These are phyloP conservation scores for Cephonodes hylas DNA, from an alignment of 2,888 invertebrate species.

Conservation along the genomic window DNA sequence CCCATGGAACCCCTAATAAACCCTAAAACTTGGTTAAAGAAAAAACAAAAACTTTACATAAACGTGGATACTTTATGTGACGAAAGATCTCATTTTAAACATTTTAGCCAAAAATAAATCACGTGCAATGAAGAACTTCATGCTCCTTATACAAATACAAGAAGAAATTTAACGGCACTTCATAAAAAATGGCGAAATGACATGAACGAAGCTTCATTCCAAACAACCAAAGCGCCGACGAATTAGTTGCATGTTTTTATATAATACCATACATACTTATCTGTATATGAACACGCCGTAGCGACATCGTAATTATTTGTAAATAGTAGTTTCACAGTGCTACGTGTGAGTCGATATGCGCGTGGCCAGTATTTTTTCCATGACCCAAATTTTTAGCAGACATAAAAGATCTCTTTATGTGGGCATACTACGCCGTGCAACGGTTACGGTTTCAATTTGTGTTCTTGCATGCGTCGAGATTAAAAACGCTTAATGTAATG, in stretches of 20 bases:
- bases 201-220: constrained; percentile 9
- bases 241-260: constrained; percentile 18
- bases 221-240: constrained; percentile 13
- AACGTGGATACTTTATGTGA: background rate
- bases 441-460: background rate
- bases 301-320: constrained; percentile 18
- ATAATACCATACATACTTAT: background rate
- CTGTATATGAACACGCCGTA: background rate
- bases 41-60: no score
- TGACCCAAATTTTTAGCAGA: constrained; percentile 5
- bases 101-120: background rate
- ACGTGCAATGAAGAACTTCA: background rate
- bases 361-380: constrained; percentile 4
- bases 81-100: background rate
- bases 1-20: no score
- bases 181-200: constrained; percentile 4
- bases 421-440: background rate
- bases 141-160: background rate
- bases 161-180: constrained; percentile 7
- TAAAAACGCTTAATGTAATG: background rate
- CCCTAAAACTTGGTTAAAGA: no score
- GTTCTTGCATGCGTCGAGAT: no score
- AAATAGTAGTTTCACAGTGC: constrained; percentile 26
- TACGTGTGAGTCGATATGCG: constrained; percentile 23
- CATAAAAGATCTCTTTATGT: constrained; percentile 8